Percentiles rank a stretch among this genome's conserved stretches.
Conservation (phyloP, 2,888 invertebrate genomes). For the Thereva nobilitata region DNA sequence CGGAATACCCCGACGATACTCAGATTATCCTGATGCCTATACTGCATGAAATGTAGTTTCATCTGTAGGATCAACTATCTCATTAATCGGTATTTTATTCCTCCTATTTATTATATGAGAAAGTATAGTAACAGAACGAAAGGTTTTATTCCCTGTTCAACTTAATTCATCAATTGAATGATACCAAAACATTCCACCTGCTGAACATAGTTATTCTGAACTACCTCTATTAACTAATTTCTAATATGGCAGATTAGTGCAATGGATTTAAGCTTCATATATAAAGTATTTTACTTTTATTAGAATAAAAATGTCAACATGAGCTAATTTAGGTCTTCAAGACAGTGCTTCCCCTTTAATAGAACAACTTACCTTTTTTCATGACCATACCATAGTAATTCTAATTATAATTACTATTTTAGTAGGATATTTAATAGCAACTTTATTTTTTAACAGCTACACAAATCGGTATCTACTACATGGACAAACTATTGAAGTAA, state of each 20-base stretch:
- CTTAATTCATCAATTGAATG: conserved; percentile 66
- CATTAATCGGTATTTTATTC: conserved; percentile 63
- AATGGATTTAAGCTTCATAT: conserved; percentile 70
- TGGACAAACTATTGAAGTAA: conserved; percentile 66
- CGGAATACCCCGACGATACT: conserved; percentile 77
- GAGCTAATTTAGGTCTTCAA: conserved; percentile 64
- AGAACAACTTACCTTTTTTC: conserved; percentile 69
- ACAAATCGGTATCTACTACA: conserved; percentile 64
- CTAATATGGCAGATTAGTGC: conserved; percentile 67
- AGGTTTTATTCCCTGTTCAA: conserved; percentile 60
- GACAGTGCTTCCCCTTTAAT: conserved; percentile 67
- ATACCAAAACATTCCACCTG: conserved; percentile 63
- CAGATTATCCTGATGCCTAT: conserved; percentile 72
- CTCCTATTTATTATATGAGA: conserved; percentile 64
- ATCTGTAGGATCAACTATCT: conserved; percentile 69
- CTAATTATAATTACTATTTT: conserved; percentile 65
- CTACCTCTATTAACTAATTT: conserved; percentile 64
- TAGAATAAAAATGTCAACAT: conserved; percentile 64
- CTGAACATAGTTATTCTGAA: conserved; percentile 66
- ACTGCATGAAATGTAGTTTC: conserved; percentile 70
- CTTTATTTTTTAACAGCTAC: conserved; percentile 63
- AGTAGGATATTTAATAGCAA: conserved; percentile 64
- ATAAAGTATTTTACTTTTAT: conserved; percentile 67
- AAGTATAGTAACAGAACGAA: conserved; percentile 60
- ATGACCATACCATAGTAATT: conserved; percentile 67